Evolutionary conservation across 1,140 invertebrate genomes (phyloP), one percentile per base, ranked within the genome.

Genomic region (Philaenus spumarius): DNA sequence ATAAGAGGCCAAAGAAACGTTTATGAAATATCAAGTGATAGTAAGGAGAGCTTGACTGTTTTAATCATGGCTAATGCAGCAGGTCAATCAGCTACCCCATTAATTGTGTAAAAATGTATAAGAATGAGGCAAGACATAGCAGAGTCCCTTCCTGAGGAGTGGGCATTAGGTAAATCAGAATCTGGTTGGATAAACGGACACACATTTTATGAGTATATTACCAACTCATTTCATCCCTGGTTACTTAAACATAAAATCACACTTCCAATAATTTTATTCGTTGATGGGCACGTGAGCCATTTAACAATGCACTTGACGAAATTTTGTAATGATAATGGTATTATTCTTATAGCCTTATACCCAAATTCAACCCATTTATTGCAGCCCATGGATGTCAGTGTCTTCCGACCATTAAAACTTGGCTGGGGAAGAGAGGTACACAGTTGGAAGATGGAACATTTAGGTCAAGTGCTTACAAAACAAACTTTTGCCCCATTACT

Each of bases 311-410:
- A 67, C 12, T 11, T 73, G 20, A 70, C 66, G 30, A 63, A 70
- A 11, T 73, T 74, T 61, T 76, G 75, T 55, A 26, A 37, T 1
- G 60, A 69, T 54, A 72, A 73, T 52, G 57, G 58, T 30, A 76
- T 77, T 12, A 61, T 71, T 24, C 58, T 76, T 24, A 52, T 75
- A 12, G 66, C 69, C 6, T 56, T 76, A 2, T 68, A 66, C 30
- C 72, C 72, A 11, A 76, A 76, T 63, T 62, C 71, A 2, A 75
- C 72, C 3, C 72, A 75, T 55, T 66, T 76, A 17, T 43, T 74
- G 5, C 73, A 75, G 62, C 73, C 73, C 9, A 48, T 68, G 23
- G 73, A 74, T 64, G 69, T 75, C 1, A 43, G 65, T 0, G 67
- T 69, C 19, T 74, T 75, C 62, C 42, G 59, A 1, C 64, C 71